Base-by-base conservation (phyloP, 1,140 invertebrate species). In the Apis florea region DNA sequence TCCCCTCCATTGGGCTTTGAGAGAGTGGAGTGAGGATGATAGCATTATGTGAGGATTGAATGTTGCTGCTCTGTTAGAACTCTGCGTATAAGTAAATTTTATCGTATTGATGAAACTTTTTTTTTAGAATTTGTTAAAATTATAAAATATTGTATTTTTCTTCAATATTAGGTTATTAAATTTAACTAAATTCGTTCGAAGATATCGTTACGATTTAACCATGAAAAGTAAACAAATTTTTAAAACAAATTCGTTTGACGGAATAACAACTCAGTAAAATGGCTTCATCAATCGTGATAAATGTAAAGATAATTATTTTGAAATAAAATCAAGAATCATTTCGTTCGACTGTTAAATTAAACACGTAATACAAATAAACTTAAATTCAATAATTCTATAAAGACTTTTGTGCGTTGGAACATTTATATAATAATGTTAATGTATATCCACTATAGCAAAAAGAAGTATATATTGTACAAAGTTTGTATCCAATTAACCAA, bases 301-400 rank as follows among this genome's bases (percentile, higher is more conserved):
- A 58, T 58, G 40, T 56, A 51, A 47, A 58, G 47, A 21, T 47
- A 68, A 56, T 58, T 58, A 72, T 56, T 58, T 21, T 19, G 17
- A 72, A 47, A 72, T 72, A 58, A 58, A 72, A 72, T 40, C 26
- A 58, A 26, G 31, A 4, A 8, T 21, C 70, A 10, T 72, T 58
- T 56, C 31, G 53, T 72, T 58, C 53, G 11, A 58, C 26, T 72
- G 70, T 72, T 72, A 58, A 58, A 72, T 72, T 56, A 58, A n/a
- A 47, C 31, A 54, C 5, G 54, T 40, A 21, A 24, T 53, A 10
- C 17, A 21, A 47, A 69, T 69, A 51, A 69, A 51, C 47, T 17
- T 69, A 51, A 69, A 69, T 69, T 21, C 53, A 56, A n/a, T 53
- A 56, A 56, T 71, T 71, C 53, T 11, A 71, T 31, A 71, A 40